Evolutionary conservation across 2,113 vertebrate species (phyloP).

Genomic region (Mustelus asterias): DNA sequence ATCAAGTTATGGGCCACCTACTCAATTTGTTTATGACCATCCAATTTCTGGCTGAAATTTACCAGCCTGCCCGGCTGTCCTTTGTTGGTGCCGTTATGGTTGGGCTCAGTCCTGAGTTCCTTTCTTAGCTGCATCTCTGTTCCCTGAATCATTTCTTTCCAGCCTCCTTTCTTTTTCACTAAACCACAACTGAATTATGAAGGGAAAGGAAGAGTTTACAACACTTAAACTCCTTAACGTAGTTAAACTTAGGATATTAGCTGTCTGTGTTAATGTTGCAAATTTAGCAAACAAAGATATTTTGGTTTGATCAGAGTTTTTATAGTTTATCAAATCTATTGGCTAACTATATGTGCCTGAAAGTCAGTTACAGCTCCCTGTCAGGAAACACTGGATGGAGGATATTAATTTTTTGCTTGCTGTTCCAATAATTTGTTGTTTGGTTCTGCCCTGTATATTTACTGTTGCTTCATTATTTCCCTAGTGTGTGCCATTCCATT

Average conservation of each 20-base stretch:
- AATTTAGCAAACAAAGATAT: background rate
- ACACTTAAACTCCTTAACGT: background rate
- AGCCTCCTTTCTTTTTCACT: background rate
- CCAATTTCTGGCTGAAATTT: background rate
- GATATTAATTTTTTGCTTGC: background rate
- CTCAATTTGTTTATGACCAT: background rate
- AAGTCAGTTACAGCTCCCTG: background rate
- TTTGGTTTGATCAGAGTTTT: background rate
- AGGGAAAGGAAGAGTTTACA: background rate
- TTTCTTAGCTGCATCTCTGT: background rate
- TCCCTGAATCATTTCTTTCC: background rate
- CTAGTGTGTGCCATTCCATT: background rate
- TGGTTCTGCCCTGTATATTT: background rate
- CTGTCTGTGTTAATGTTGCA: background rate
- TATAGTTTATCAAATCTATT: background rate
- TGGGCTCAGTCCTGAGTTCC: background rate
- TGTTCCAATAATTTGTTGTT: background rate
- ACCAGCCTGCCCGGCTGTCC: background rate
- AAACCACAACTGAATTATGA: background rate
- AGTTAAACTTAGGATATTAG: background rate
- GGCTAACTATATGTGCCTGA: background rate
- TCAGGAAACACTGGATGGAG: background rate
- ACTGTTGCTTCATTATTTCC: background rate
- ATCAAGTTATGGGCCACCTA: background rate
- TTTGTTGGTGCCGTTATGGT: background rate